These are phyloP conservation scores for Irena cyanogastra DNA, from an alignment of 2,113 vertebrate species.

Conservation along the genomic window DNA sequence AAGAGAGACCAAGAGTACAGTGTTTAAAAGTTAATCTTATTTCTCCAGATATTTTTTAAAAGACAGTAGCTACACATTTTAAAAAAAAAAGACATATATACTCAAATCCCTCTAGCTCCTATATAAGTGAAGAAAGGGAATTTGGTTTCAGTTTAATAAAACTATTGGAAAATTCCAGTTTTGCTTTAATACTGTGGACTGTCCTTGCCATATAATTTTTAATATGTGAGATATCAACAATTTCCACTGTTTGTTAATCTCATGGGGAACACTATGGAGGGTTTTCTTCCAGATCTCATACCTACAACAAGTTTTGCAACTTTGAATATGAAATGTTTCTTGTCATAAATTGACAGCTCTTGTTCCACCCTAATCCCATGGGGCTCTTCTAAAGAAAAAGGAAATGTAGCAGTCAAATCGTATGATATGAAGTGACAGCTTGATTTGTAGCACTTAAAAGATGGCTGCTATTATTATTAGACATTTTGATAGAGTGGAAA, in stretches of 20 bases:
- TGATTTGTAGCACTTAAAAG: slow-evolving; percentile 42
- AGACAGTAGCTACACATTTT: not conserved
- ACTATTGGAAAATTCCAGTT: not conserved
- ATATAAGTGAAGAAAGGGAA: not conserved
- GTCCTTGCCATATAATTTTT: not conserved
- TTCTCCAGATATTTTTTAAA: not conserved
- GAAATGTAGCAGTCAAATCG: slow-evolving; percentile 17
- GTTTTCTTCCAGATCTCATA: slow-evolving; percentile 6
- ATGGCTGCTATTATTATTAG: slow-evolving; percentile 26
- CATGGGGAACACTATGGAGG: not conserved
- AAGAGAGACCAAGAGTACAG: not conserved
- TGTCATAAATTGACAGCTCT: slow-evolving; percentile 39
- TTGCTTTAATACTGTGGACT: not conserved
- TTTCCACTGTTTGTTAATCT: not conserved
- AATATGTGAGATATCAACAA: not conserved
- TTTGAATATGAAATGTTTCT: slow-evolving; percentile 17
- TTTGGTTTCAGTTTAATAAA: not conserved
- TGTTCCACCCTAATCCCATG: not conserved
- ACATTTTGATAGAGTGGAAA: slow-evolving; percentile 1
- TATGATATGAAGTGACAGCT: slow-evolving; percentile 17
- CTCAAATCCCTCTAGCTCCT: not conserved
- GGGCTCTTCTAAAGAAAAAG: not conserved
- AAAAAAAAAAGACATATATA: not conserved
- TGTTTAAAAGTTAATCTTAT: not conserved
- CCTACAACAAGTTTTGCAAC: not conserved